These are phyloP conservation scores for Platorchestia sp. DNA, from an alignment of 1,140 invertebrate genomes.

Conservation along the genomic window DNA sequence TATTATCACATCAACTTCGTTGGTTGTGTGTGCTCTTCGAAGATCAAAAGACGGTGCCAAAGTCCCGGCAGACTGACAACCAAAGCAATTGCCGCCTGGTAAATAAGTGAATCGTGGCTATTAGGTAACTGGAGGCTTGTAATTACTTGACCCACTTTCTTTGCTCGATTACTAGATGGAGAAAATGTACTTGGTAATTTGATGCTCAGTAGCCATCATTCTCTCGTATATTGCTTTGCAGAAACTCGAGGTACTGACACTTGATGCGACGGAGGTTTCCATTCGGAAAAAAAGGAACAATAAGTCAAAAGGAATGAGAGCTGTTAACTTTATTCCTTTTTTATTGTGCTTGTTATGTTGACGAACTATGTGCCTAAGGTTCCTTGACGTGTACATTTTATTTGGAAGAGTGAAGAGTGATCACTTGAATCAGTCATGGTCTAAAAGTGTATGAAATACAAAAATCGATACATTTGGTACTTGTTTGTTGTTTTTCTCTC, in stretches of 20 bases:
- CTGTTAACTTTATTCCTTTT: not conserved
- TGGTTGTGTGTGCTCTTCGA: conserved; percentile 26
- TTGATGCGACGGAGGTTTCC: no score
- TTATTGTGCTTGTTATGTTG: not conserved
- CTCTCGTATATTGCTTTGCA: not conserved
- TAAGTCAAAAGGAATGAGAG: not conserved
- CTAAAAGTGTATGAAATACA: not conserved
- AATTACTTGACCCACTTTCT: not conserved
- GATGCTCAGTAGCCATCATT: not conserved
- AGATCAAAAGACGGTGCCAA: conserved; percentile 55
- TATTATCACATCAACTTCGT: not conserved
- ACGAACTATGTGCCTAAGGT: not conserved
- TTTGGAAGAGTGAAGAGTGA: not conserved
- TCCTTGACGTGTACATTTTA: not conserved
- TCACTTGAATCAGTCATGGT: no score
- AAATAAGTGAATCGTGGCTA: not conserved
- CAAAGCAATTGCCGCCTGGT: not conserved
- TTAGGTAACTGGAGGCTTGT: not conserved
- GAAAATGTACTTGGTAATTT: not conserved
- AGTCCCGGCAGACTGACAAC: not conserved
- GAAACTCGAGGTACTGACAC: not conserved
- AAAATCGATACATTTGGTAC: not conserved
- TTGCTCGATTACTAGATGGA: not conserved
- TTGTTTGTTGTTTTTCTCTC: no score
- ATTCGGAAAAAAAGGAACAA: not conserved